Evolutionary conservation across 1,140 invertebrate genomes (phyloP).

Genomic region (Chrysoperla carnea): DNA sequence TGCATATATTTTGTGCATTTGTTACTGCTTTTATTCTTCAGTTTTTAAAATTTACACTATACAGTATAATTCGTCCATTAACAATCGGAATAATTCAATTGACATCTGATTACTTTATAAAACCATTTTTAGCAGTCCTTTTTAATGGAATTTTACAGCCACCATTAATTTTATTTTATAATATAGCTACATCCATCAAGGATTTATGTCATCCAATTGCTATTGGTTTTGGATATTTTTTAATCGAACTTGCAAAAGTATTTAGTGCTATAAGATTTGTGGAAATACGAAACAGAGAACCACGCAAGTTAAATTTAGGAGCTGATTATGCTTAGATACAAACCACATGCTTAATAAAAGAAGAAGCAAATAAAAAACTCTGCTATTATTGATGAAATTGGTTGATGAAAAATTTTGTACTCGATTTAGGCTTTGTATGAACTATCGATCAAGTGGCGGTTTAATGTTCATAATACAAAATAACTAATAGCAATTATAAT

Average conservation of each 20-base stretch:
- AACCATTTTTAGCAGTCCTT: conserved; percentile 38
- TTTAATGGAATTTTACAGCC: conserved; percentile 48
- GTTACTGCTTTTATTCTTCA: conserved; percentile 41
- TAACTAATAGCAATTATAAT: no score
- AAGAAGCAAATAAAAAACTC: no score
- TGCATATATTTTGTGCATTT: conserved; percentile 39
- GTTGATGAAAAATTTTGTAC: no score
- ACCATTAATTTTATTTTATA: conserved; percentile 37
- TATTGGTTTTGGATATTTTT: conserved; percentile 27
- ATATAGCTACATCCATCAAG: conserved; percentile 35
- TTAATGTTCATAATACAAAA: no score
- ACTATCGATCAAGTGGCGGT: no score
- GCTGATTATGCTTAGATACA: no score
- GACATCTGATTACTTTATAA: conserved; percentile 43
- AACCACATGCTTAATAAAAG: no score
- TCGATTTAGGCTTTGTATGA: no score
- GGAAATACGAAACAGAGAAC: conserved; percentile 8
- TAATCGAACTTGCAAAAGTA: conserved; percentile 25
- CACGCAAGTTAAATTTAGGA: no score
- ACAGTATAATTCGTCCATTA: conserved; percentile 34
- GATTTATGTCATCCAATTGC: conserved; percentile 42
- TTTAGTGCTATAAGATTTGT: conserved; percentile 28
- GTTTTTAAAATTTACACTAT: conserved; percentile 30
- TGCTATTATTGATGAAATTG: no score
- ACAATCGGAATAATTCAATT: conserved; percentile 38